Evolutionary conservation across 1,140 invertebrate species (phyloP).

Genomic region (Ladona fulva): DNA sequence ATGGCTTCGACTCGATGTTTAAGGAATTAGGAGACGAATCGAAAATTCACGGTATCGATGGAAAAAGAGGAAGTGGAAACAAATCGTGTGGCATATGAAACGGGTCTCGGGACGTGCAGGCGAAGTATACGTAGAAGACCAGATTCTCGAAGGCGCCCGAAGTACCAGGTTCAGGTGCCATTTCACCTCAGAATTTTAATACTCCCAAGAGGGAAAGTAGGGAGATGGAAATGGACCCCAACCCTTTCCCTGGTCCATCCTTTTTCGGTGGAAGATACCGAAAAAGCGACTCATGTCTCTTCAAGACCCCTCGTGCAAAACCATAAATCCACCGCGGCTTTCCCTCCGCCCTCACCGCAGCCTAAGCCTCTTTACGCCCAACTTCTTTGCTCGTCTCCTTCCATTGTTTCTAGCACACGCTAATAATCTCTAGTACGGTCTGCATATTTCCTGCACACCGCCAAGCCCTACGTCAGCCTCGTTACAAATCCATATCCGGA

Average conservation of each 20-base stretch:
- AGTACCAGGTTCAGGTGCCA: neutral
- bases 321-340: neutral
- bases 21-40: too few species aligned
- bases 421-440: too few species aligned
- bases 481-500: neutral
- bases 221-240: neutral
- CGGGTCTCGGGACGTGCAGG: too few species aligned
- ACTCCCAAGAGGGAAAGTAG: neutral
- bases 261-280: too few species aligned
- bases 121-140: too few species aligned
- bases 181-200: neutral
- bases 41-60: too few species aligned
- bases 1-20: too few species aligned
- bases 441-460: too few species aligned
- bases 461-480: too few species aligned
- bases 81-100: too few species aligned
- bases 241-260: neutral
- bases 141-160: neutral
- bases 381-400: neutral
- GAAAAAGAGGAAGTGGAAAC: too few species aligned
- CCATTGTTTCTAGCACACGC: neutral
- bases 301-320: neutral
- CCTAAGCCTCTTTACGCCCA: neutral
- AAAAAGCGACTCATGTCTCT: neutral
- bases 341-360: neutral